Evolutionary conservation across 2,888 invertebrate genomes (phyloP), one percentile per base, ranked within the genome.

Genomic region (Xanthorhoe designata): DNA sequence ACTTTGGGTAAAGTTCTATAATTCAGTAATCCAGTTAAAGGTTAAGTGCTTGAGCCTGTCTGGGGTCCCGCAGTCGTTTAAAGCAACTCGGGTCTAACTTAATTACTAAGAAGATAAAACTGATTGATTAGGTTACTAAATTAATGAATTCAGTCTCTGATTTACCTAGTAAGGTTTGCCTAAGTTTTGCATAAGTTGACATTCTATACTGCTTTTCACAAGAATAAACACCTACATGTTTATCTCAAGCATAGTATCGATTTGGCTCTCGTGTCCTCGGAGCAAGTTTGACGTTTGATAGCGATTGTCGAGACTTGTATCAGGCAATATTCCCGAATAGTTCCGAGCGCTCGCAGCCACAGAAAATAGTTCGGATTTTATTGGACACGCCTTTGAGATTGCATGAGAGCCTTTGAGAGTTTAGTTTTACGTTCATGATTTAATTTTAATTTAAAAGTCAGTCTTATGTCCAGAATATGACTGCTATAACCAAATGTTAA

Each of bases 301-400:
- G 47, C 53, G 45, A 54, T 54, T 18, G n/a, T 47, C 19, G n/a
- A 18, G 53, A 61, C 53, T 53, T 32, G 42, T 17, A n/a, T 60
- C 42, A 10, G 54, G 53, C n/a, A 61, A 61, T 53, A 47, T 53
- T 61, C 45, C 29, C 17, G 15, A 52, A 60, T 29, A 53, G 18
- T 32, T 47, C 3, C 18, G 18, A 50, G 49, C 49, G 19, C 49
- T 18, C 49, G 49, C 49, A 10, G 49, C 2, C 49, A 0, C 38
- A 3, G 38, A 9, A 8, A 1, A 42, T 13, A 42, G 13, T 5
- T 42, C 38, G 3, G 9, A 7, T 50, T 50, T 50, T 50, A 50
- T 50, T 50, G 19, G 19, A 50, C 49, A 50, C 10, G 49, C 7
- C 8, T 50, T 50, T 19, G 8, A 19, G 49, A 19, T 50, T 10